Conservation (phyloP, 2,113 vertebrate species). For the Gambusia holbrooki region DNA sequence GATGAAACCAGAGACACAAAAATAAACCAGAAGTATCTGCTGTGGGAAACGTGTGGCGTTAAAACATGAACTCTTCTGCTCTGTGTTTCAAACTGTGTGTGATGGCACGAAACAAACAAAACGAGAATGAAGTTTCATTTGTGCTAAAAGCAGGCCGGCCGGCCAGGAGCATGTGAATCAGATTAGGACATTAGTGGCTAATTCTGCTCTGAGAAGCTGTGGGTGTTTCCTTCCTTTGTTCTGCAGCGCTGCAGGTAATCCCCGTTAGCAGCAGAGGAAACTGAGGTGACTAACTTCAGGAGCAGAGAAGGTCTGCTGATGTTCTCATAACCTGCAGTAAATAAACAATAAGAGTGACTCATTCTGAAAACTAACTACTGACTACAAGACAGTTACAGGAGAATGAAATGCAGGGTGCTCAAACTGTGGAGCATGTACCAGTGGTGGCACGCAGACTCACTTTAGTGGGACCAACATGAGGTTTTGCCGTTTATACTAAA, state of each 20-base stretch:
- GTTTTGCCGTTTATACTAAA: too few relatives aligned
- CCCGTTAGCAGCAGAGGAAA: constrained; percentile 27
- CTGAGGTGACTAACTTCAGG: background rate
- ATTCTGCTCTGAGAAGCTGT: constrained; percentile 53
- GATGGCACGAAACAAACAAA: constrained; percentile 18
- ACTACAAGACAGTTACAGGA: too few relatives aligned
- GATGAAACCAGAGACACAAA: background rate
- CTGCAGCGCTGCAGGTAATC: constrained; percentile 44
- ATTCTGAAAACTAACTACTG: background rate
- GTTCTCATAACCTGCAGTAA: background rate
- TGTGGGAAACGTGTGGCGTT: background rate
- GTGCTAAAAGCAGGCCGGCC: constrained; percentile 42
- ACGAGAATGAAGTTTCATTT: constrained; percentile 21
- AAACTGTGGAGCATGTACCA: too few relatives aligned
- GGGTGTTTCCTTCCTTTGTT: constrained; percentile 29
- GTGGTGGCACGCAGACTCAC: too few relatives aligned
- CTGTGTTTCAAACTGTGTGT: constrained; percentile 12
- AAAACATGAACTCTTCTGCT: constrained; percentile 6
- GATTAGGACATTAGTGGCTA: constrained; percentile 72
- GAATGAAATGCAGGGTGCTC: too few relatives aligned
- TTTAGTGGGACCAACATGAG: too few relatives aligned
- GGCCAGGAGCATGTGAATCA: constrained; percentile 59
- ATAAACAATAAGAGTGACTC: background rate
- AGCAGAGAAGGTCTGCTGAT: background rate
- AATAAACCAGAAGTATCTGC: background rate